Evolutionary conservation across 2,113 vertebrate species (phyloP).

Genomic region (Zingel zingel): DNA sequence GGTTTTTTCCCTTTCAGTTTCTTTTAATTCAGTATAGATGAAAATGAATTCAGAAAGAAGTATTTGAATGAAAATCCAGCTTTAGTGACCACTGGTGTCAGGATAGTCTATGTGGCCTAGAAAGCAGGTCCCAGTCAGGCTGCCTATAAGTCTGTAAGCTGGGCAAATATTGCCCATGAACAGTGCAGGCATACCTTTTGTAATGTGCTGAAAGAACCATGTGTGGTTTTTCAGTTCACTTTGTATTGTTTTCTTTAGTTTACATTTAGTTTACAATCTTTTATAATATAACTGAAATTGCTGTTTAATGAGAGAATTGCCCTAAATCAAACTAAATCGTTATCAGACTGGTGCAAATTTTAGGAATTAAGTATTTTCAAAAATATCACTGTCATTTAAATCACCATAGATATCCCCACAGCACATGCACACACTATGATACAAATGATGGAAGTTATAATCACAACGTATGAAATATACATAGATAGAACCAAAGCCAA

Average conservation of each 20-base stretch:
- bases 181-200: neutral
- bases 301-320: neutral
- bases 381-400: conserved; percentile 1
- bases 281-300: neutral
- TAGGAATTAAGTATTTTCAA: neutral
- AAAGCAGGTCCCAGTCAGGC: neutral
- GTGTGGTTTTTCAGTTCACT: neutral
- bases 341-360: neutral
- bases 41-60: neutral
- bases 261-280: neutral
- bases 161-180: neutral
- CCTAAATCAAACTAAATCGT: neutral
- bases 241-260: neutral
- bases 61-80: neutral
- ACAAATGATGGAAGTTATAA: conserved; percentile 4
- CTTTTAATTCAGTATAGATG: neutral
- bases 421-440: neutral
- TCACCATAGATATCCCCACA: conserved; percentile 5
- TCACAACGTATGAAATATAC: conserved; percentile 2
- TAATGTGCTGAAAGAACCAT: neutral
- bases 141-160: neutral
- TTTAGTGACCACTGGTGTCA: neutral
- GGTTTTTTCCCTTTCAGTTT: neutral
- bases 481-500: neutral
- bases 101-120: neutral